phyloP scores from a whole-genome alignment of 2,113 vertebrate species.

The Siniperca knerii region DNA sequence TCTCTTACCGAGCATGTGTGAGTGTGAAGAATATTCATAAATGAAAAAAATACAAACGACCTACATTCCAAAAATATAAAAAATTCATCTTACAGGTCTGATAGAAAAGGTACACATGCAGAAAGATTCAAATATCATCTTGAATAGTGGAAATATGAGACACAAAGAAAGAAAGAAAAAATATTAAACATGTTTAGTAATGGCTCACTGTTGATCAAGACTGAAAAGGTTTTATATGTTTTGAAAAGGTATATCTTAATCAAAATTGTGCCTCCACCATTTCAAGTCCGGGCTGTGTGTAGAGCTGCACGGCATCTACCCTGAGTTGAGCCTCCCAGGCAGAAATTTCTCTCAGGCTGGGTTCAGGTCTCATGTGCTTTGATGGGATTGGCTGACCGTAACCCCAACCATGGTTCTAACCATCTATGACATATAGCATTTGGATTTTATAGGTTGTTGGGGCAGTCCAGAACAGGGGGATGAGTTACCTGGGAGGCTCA shows the following conservation, averaged over 20 bases:
- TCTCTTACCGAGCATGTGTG: not conserved
- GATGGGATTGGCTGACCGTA: conserved; percentile 23
- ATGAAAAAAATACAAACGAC: conserved; percentile 58
- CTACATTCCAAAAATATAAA: conserved; percentile 67
- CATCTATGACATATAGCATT: conserved; percentile 20
- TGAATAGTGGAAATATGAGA: not conserved
- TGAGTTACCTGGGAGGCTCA: not conserved
- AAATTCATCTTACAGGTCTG: conserved; percentile 51
- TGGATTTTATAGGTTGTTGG: conserved; percentile 3
- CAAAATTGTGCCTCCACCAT: not conserved
- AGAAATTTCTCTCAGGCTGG: conserved; percentile 4
- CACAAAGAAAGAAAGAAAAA: not conserved
- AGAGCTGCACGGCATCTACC: not conserved
- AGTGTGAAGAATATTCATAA: conserved; percentile 46
- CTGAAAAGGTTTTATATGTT: rapidly evolving
- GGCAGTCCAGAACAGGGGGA: not conserved
- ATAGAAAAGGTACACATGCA: not conserved
- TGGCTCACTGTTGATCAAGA: not conserved
- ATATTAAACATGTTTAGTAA: not conserved
- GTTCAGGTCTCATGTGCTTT: conserved; percentile 25
- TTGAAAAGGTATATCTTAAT: not conserved
- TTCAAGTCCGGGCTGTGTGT: not conserved
- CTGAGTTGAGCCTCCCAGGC: not conserved
- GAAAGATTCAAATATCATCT: not conserved
- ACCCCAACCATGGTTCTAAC: not conserved